Evolutionary conservation across 1,140 invertebrate genomes (phyloP).

Genomic region (Theocolax elegans): DNA sequence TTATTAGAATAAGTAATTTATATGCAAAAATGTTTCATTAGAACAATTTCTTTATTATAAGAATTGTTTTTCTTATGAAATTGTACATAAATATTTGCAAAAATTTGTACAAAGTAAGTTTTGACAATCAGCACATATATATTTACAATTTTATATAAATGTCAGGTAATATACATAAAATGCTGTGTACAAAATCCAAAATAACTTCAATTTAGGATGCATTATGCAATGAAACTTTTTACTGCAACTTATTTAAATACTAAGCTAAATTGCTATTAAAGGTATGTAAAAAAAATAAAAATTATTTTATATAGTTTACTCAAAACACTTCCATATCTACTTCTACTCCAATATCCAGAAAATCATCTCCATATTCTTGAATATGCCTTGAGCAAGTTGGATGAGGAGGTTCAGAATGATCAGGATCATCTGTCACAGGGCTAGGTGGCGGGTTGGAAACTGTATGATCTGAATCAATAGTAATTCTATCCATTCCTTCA

Average conservation of each 20-base stretch:
- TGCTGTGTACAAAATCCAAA: conserved; percentile 3
- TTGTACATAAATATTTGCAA: conserved; percentile 38
- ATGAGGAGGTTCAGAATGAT: conserved; percentile 76
- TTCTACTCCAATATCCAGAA: conserved; percentile 75
- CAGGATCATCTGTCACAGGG: conserved; percentile 78
- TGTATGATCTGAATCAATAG: conserved; percentile 65
- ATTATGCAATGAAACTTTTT: conserved; percentile 21
- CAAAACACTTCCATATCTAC: conserved; percentile 82
- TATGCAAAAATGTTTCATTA: too few relatives aligned
- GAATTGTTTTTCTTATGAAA: conserved; percentile 25
- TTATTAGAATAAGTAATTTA: too few relatives aligned
- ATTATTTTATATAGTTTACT: conserved; percentile 44
- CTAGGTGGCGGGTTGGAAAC: conserved; percentile 82
- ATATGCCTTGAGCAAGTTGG: conserved; percentile 69
- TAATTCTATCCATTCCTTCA: conserved; percentile 65
- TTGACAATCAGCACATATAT: conserved; percentile 18
- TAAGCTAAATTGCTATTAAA: conserved; percentile 16
- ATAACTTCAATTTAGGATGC: conserved; percentile 12
- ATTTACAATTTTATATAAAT: conserved; percentile 38
- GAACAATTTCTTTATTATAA: conserved; percentile 13
- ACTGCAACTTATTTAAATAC: conserved; percentile 15
- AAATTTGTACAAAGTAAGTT: conserved; percentile 35
- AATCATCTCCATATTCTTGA: conserved; percentile 71
- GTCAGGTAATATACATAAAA: conserved; percentile 1
- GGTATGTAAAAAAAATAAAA: conserved; percentile 19